Percentiles rank a stretch among this genome's conserved stretches.
Conservation (phyloP, 1,140 invertebrate species). For the Drosophila bocki region DNA sequence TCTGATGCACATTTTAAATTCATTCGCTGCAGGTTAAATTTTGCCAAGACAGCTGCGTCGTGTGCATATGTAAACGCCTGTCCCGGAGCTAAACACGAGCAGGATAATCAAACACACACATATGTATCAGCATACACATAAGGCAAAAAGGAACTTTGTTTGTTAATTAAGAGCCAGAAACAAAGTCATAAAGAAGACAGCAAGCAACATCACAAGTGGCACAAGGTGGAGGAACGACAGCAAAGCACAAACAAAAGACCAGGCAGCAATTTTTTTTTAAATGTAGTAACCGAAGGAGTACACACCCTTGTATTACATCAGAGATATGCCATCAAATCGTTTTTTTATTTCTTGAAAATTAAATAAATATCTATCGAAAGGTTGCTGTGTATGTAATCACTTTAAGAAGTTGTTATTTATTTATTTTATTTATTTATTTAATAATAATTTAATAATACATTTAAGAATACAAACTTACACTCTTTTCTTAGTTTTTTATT, state of each 20-base stretch:
- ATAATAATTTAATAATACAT: too few relatives aligned
- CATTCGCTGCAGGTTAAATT: slow-evolving; percentile 29
- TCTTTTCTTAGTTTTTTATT: too few relatives aligned
- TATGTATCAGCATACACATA: background rate
- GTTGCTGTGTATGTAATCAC: background rate
- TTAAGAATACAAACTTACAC: too few relatives aligned
- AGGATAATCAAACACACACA: slow-evolving; percentile 64
- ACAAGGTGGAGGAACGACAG: slow-evolving; percentile 20
- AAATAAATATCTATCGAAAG: background rate
- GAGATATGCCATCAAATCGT: background rate
- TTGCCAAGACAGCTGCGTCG: slow-evolving; percentile 18
- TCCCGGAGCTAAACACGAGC: slow-evolving; percentile 50
- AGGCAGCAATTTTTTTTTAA: background rate
- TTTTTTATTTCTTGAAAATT: background rate
- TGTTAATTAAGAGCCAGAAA: slow-evolving; percentile 81
- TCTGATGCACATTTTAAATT: slow-evolving; percentile 46
- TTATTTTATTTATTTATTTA: too few relatives aligned
- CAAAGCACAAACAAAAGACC: slow-evolving; percentile 32
- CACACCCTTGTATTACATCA: background rate
- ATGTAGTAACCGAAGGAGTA: background rate
- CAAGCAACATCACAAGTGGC: slow-evolving; percentile 39
- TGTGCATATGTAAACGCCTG: slow-evolving; percentile 49
- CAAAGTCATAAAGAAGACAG: slow-evolving; percentile 76
- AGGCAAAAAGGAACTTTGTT: slow-evolving; percentile 55
- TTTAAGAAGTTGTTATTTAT: background rate